These are phyloP conservation scores for Cylas formicarius DNA, from an alignment of 1,140 invertebrate species.

Conservation along the genomic window DNA sequence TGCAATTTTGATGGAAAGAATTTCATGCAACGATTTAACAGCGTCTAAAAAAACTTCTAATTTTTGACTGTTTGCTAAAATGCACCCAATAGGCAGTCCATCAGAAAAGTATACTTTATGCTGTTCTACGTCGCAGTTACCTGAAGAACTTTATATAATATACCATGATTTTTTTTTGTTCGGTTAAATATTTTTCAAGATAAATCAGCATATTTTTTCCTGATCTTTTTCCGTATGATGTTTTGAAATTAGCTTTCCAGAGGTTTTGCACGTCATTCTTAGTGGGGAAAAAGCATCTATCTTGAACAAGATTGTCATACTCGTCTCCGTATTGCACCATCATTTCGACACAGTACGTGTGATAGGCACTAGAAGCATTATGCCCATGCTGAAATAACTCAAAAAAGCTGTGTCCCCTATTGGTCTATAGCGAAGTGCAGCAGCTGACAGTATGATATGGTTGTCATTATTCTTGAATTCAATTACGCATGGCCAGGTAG, in stretches of 20 bases:
- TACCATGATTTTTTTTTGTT: not conserved
- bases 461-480: no score
- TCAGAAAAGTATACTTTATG: no score
- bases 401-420: no score
- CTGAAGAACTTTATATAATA: conserved; percentile 7
- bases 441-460: no score
- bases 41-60: not conserved
- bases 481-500: no score
- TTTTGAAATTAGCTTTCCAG: conserved; percentile 7
- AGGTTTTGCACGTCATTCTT: conserved; percentile 11
- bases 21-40: not conserved
- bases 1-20: no score
- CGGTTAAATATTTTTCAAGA: conserved; percentile 10
- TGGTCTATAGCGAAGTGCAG: no score
- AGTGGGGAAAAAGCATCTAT: conserved; percentile 4
- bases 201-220: conserved; percentile 4
- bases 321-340: conserved; percentile 11
- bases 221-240: conserved; percentile 5
- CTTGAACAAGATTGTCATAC: conserved; percentile 2
- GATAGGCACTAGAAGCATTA: not conserved
- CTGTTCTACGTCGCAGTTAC: no score
- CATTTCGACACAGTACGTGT: conserved; percentile 1
- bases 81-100: no score
- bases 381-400: conserved; percentile 1
- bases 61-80: not conserved